Base-by-base conservation (phyloP, 2,113 vertebrate species). In the Malurus elegans region DNA sequence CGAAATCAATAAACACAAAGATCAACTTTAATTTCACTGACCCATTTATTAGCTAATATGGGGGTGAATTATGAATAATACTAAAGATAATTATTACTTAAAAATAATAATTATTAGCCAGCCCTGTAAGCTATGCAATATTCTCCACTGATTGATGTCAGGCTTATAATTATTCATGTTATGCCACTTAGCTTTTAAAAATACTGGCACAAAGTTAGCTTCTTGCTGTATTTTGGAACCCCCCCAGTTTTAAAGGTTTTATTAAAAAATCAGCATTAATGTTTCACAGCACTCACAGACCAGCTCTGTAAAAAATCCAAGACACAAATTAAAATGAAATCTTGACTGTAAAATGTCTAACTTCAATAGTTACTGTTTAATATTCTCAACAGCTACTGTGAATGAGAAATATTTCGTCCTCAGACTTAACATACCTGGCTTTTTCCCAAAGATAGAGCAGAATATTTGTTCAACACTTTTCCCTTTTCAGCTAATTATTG, bases 121-220 rank as follows among this genome's bases (percentile, higher is more conserved):
- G 47, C 29, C 15, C 29, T 73, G 51, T 62, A 88, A 83, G 21
- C 71, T 79, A 65, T 62, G 79, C 47, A 75, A 18, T 83, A 82
- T 82, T 79, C 88, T 92, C 45, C 87, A 69, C 50, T 75, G 89
- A 88, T 65, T 85, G 62, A 91, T 94, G 71, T 76, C 38, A 91
- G 62, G 50, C 42, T 91, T 86, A n/a, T 66, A 86, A 92, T 95
- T 89, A 93, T 82, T 95, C 62, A 79, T 31, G n/a, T 62, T 62
- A 66, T 73, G 54, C 62, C 71, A 82, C 53, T 82, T 72, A 73
- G 57, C n/a, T 73, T 87, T 87, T 90, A 69, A 85, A 97, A 86
- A 32, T 76, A 70, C 26, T 79, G 62, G 87, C 81, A 90, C 24
- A 34, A 92, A 71, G 29, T 82, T 76, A 89, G 62, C 38, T 86